Conservation (phyloP, 2,888 invertebrate genomes). For the Orchesellides sinensis region DNA sequence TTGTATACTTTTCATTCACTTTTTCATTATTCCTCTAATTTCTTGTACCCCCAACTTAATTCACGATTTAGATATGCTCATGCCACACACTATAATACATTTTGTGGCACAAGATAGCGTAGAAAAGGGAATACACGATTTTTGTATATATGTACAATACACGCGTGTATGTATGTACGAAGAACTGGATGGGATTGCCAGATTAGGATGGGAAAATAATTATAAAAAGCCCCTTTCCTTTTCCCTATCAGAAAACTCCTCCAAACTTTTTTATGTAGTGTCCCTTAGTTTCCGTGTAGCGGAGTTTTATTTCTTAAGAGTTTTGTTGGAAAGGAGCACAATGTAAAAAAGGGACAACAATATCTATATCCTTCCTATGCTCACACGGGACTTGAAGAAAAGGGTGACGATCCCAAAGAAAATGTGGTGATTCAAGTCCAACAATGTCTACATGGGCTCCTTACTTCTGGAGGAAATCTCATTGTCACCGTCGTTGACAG, state of each 20-base stretch:
- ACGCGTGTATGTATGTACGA: background rate
- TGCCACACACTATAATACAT: no score
- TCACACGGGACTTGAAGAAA: background rate
- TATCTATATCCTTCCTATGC: background rate
- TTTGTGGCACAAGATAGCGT: no score
- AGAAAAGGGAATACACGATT: no score
- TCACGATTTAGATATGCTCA: no score
- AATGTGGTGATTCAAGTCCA: slow-evolving; percentile 11
- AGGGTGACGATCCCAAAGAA: background rate
- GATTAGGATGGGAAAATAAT: background rate
- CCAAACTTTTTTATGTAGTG: no score
- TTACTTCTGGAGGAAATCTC: slow-evolving; percentile 61
- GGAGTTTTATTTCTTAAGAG: background rate
- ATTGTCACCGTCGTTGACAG: slow-evolving; percentile 72
- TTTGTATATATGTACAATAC: no score
- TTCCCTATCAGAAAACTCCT: background rate
- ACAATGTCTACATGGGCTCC: slow-evolving; percentile 20
- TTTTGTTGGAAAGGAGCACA: background rate
- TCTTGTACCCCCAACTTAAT: no score
- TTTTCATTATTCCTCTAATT: no score
- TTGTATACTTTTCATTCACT: no score
- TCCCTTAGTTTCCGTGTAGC: background rate
- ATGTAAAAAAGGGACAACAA: background rate
- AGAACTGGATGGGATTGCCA: background rate
- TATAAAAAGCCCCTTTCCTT: background rate